Evolutionary conservation across 2,113 vertebrate species (phyloP).

Genomic region (Boleophthalmus pectinirostris): DNA sequence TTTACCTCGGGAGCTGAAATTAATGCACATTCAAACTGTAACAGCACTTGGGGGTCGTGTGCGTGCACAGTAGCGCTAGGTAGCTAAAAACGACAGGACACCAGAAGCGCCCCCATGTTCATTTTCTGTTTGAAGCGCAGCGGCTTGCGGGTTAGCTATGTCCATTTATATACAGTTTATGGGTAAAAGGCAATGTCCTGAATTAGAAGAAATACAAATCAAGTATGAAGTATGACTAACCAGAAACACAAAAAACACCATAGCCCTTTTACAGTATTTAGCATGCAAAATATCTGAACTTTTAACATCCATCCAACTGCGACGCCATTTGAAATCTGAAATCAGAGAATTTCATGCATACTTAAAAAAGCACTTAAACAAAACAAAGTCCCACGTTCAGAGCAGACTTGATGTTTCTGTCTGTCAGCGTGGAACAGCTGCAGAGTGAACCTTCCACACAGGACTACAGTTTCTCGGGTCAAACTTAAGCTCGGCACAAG

Average conservation of each 20-base stretch:
- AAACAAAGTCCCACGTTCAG: neutral
- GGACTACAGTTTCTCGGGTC: neutral
- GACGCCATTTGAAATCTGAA: neutral
- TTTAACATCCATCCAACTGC: neutral
- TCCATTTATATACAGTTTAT: no score
- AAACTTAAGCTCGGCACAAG: neutral
- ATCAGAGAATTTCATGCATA: neutral
- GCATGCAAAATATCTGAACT: neutral
- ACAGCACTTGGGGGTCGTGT: no score
- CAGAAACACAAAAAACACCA: neutral
- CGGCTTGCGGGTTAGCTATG: no score
- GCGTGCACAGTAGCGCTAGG: no score
- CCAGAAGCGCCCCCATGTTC: no score
- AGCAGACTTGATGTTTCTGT: constrained; percentile 3
- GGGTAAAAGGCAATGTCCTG: neutral
- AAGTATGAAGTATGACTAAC: neutral
- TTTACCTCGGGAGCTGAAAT: no score
- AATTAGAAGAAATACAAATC: neutral
- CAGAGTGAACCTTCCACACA: neutral
- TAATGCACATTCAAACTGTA: no score
- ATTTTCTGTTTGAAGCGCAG: no score
- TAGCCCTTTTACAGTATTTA: neutral
- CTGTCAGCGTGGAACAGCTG: constrained; percentile 1
- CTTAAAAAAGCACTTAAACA: constrained; percentile 1
- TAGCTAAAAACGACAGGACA: no score